Base-by-base conservation (phyloP, 2,113 vertebrate genomes). In the Oryzias woworae region DNA sequence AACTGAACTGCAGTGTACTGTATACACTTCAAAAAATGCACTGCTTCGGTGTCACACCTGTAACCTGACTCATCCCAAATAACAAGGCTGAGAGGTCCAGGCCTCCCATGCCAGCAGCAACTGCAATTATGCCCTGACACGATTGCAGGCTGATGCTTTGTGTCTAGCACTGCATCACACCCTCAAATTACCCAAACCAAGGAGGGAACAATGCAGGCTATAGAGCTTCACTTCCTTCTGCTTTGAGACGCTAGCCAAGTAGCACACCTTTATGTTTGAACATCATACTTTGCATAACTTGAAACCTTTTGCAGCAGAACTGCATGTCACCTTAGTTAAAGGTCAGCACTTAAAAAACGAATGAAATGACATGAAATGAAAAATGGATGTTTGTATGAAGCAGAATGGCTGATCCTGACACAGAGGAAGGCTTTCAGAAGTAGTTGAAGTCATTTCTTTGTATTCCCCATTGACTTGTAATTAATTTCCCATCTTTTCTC, bases 21-120 rank as follows among this genome's bases (percentile, higher is more conserved):
- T 13, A 17, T 31, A 22, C 7, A 7, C 49, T 71, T 61, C 49
- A 55, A 71, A 74, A 55, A 54, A 76, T 55, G 71, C 59, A 63
- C 73, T 70, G 46, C 46, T 62, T 65, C 50, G 18, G 16, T 69
- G 65, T 81, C 62, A 70, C 69, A 87, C 81, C 78, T 82, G 81
- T 53, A 75, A 74, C 69, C 70, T 78, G 78, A 88, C 57, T 85
- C 84, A 81, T 74, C 52, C 80, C 60, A 79, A 73, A 84, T 80
- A 65, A 78, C 69, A 80, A 62, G 68, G 65, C 60, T 48, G 56
- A 77, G 71, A 75, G 56, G 59, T 46, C 58, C 56, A 60, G 62
- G 73, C 77, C 66, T 77, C 73, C 76, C 77, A 65, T 59, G 55
- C 78, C 66, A 62, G 75, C 74, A 67, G 76, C 77, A 56, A 78